Evolutionary conservation across 2,113 vertebrate genomes (phyloP).

Genomic region (Nothobranchius kuhntae): DNA sequence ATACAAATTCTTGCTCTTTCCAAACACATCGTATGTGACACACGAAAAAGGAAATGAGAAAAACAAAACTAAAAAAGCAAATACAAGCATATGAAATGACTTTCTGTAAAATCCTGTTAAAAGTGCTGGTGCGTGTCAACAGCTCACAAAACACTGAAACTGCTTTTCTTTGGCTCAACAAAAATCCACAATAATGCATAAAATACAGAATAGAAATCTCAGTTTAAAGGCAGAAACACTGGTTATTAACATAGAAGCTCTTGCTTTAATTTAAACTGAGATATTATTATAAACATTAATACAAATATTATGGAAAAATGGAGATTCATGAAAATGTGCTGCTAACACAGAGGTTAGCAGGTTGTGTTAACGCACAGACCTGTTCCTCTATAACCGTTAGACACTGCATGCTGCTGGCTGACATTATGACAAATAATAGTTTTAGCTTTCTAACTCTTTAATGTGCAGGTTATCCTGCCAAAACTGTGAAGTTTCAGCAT

Average conservation of each 20-base stretch:
- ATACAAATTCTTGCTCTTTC: background rate
- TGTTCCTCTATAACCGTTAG: background rate
- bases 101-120: conserved; percentile 39
- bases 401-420: too few relatives aligned
- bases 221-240: background rate
- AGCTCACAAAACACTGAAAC: conserved; percentile 49
- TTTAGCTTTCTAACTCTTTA: too few relatives aligned
- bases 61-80: conserved; percentile 18
- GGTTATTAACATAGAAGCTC: background rate
- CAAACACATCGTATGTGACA: conserved; percentile 16
- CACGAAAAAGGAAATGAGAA: conserved; percentile 8
- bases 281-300: background rate
- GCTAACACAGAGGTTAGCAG: background rate
- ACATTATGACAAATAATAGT: too few relatives aligned
- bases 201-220: background rate
- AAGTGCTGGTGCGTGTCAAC: conserved; percentile 78
- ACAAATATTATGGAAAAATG: too few relatives aligned
- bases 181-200: conserved; percentile 4
- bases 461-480: background rate
- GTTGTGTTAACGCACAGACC: too few relatives aligned
- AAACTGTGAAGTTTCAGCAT: too few relatives aligned
- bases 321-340: too few relatives aligned
- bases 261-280: background rate
- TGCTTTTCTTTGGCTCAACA: conserved; percentile 44
- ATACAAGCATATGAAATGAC: conserved; percentile 24